Evolutionary conservation across 2,888 invertebrate species (phyloP).

Genomic region (Eucriotettix oculatus): DNA sequence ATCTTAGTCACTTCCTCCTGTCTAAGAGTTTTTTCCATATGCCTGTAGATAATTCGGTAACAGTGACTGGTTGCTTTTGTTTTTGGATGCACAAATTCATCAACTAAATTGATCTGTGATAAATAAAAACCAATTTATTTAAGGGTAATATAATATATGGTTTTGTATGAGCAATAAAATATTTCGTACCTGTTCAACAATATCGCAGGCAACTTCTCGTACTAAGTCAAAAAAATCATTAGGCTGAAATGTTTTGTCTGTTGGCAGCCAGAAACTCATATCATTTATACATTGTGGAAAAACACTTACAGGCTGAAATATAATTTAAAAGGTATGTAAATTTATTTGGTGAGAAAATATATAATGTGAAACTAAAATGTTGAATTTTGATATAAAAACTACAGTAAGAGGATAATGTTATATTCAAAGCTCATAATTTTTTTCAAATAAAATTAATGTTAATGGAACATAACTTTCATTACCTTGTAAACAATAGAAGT

Average conservation of each 20-base stretch:
- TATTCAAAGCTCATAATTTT: not conserved
- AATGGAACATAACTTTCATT: not conserved
- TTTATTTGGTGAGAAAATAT: not conserved
- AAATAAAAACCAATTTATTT: not conserved
- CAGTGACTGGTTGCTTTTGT: slow-evolving; percentile 68
- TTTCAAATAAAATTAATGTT: too few relatives aligned
- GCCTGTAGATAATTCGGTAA: slow-evolving; percentile 83
- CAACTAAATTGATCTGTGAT: slow-evolving; percentile 30
- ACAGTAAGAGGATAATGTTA: too few relatives aligned
- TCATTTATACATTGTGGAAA: slow-evolving; percentile 83
- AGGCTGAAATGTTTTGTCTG: slow-evolving; percentile 41
- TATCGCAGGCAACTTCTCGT: slow-evolving; percentile 71
- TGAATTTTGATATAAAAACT: slow-evolving; percentile 4
- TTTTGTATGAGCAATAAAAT: too few relatives aligned
- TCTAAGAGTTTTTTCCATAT: slow-evolving; percentile 75
- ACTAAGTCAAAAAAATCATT: slow-evolving; percentile 90
- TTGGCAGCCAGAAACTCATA: slow-evolving; percentile 91
- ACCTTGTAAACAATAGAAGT: slow-evolving; percentile 57
- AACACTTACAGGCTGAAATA: slow-evolving; percentile 50
- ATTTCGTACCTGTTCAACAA: slow-evolving; percentile 68
- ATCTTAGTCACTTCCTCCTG: slow-evolving; percentile 72
- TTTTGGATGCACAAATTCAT: slow-evolving; percentile 75
- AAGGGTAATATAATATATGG: not conserved
- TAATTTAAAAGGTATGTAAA: not conserved
- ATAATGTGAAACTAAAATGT: not conserved